Base-by-base conservation (phyloP, 2,113 vertebrate species). In the Syngnathus typhle region DNA sequence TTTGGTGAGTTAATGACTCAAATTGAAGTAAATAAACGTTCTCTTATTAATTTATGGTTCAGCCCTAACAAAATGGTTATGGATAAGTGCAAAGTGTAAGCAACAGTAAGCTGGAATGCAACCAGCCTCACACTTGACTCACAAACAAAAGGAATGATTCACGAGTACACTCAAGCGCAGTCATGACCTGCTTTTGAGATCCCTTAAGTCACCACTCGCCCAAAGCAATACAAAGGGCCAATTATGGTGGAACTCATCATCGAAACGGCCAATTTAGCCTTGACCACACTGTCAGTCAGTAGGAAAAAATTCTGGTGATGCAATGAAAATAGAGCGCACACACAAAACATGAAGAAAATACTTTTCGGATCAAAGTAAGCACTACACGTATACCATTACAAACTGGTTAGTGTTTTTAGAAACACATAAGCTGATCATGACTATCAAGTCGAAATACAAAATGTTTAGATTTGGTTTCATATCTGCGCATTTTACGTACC, bases 71-170 rank as follows among this genome's bases (percentile, higher is more conserved):
- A 49, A 70, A 39, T 1, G 27, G n/a, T n/a, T 46, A 15, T 16
- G 10, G 21, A 70, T 78, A 70, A 2, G 37, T 43, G n/a, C 15
- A 16, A 68, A 15, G 70, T 64, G 69, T 13, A 32, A 63, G n/a
- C 8, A 52, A 65, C 65, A 54, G 19, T 0, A 64, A 77, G 43
- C 60, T 58, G 12, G 39, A 62, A 59, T 74, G 49, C 54, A 67
- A 10, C 19, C 15, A 51, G n/a, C 61, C 49, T 49, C 54, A 41
- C 65, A 73, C 51, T 60, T 77, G 75, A 85, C 69, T 82, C 78
- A 82, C 72, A 65, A 71, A 74, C 64, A 47, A 79, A 1, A 65
- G 66, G 56, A 15, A 1, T 89, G 84, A 89, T 52, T 89, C 80
- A 87, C 12, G 9, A 68, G 70, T 59, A 63, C 63, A 66, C 64